Base-by-base conservation (phyloP, 2,113 vertebrate genomes). In the Choloepus hoffmanni region DNA sequence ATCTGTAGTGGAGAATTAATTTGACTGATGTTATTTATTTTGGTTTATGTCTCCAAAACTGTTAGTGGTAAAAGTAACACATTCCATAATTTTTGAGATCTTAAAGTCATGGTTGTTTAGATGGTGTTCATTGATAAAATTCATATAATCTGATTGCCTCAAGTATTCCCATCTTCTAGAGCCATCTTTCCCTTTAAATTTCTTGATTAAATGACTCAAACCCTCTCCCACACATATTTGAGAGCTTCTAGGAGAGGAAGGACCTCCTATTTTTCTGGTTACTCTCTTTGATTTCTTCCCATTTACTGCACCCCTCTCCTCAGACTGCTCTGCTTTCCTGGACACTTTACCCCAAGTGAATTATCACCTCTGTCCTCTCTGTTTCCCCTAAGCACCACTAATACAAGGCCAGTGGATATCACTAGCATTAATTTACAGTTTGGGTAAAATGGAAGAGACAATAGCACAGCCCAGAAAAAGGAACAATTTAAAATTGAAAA, bases 401-500 rank as follows among this genome's bases (percentile, higher is more conserved):
- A 19, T 48, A 65, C 9, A 55, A 62, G 86, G 33, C 13, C 13
- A 33, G 7, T 50, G 30, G 40, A 26, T 89, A 3, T 14, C 2
- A 45, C 3, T 55, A 84, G 86, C 26, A 53, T 70, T 73, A 92
- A 94, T 24, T 73, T 30, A 90, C 6, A 92, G 18, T 85, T 76
- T 87, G 28, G 13, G 68, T 58, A 24, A 43, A 89, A n/a, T 19
- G 77, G 65, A 94, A 88, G 36, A 91, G 72, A 85, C 11, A 6
- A 48, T 12, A 24, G 1, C 10, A 45, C 21, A 53, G 1, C 7
- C 67, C 7, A 50, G 94, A 36, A 82, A 53, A 19, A 95, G 53
- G 23, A 92, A 33, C 21, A 78, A 76, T 5, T 13, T 81, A 53
- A 81, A 87, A 92, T 7, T 96, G 30, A 93, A 91, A 93, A 65